phyloP scores from a whole-genome alignment of 2,888 invertebrate species.

The Tachina fera region DNA sequence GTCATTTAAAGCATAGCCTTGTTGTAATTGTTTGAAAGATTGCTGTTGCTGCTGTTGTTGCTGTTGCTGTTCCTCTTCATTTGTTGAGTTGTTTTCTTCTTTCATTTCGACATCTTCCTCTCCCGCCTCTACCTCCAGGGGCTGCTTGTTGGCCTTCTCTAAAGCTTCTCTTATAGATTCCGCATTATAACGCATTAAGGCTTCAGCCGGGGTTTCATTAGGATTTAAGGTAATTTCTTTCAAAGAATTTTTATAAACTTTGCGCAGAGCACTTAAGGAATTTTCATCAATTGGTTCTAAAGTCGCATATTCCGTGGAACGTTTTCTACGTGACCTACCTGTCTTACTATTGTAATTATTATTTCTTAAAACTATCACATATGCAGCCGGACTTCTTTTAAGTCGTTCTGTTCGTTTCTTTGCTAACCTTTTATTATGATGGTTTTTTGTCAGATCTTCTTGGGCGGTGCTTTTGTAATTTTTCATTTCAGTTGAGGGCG shows the following conservation, averaged over 20 bases:
- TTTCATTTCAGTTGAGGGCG: conserved; percentile 44
- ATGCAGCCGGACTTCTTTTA: conserved; percentile 55
- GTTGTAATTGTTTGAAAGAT: conserved; percentile 20
- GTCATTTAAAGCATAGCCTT: conserved; percentile 9
- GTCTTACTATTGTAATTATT: conserved; percentile 25
- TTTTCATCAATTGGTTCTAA: conserved; percentile 79
- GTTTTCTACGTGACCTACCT: conserved; percentile 71
- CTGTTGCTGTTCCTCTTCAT: conserved; percentile 37
- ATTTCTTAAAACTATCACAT: conserved; percentile 66
- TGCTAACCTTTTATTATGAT: conserved; percentile 74
- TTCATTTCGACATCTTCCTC: conserved; percentile 31
- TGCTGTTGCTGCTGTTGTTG: conserved; percentile 7
- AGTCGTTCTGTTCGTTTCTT: conserved; percentile 58
- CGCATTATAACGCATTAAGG: conserved; percentile 80
- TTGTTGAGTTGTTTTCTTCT: background rate
- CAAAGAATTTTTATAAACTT: conserved; percentile 78
- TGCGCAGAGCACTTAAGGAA: conserved; percentile 77
- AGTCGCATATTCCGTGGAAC: conserved; percentile 75
- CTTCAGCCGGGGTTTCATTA: conserved; percentile 80
- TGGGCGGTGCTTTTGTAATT: conserved; percentile 22
- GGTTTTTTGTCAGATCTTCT: conserved; percentile 20
- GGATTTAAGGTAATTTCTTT: conserved; percentile 81
- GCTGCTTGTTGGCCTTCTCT: conserved; percentile 76
- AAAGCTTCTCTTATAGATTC: conserved; percentile 79
- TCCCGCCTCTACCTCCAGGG: conserved; percentile 76